These are phyloP conservation scores for Drosophila virilis DNA, from an alignment of 1,140 invertebrate species.

Conservation along the genomic window DNA sequence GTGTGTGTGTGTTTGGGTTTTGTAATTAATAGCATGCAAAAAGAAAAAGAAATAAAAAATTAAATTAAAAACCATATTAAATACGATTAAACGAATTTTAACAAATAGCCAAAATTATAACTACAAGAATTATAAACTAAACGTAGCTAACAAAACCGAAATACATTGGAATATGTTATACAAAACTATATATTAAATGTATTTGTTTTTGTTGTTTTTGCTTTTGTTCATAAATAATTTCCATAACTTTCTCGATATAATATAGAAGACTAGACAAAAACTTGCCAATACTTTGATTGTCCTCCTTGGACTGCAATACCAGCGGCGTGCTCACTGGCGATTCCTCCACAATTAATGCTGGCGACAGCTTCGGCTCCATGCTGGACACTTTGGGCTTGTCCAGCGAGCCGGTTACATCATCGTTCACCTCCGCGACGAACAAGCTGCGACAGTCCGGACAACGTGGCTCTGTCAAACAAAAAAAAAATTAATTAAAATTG, in stretches of 20 bases:
- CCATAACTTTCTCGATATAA: slow-evolving; percentile 29
- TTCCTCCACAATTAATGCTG: slow-evolving; percentile 71
- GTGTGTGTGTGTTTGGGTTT: slow-evolving; percentile 36
- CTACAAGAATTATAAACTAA: slow-evolving; percentile 9
- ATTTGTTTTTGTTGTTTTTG: not conserved
- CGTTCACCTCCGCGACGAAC: slow-evolving; percentile 85
- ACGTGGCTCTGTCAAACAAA: slow-evolving; percentile 63
- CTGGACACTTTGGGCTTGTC: slow-evolving; percentile 48
- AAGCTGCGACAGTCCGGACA: slow-evolving; percentile 87
- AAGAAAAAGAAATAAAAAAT: slow-evolving; percentile 56
- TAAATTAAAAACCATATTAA: slow-evolving; percentile 40
- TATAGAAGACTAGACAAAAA: slow-evolving; percentile 36
- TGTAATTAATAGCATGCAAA: slow-evolving; percentile 59
- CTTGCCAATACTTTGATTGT: slow-evolving; percentile 82
- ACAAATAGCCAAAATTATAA: slow-evolving; percentile 24
- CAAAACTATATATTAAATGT: slow-evolving; percentile 21
- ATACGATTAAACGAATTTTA: slow-evolving; percentile 19
- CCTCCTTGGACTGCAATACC: slow-evolving; percentile 46
- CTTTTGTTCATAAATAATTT: slow-evolving; percentile 14
- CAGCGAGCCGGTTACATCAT: slow-evolving; percentile 52
- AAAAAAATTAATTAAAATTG: not conserved
- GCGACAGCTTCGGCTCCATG: slow-evolving; percentile 53
- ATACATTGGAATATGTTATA: slow-evolving; percentile 14
- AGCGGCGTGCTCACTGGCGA: slow-evolving; percentile 25
- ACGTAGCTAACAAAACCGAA: slow-evolving; percentile 10